Evolutionary conservation across 2,113 vertebrate species (phyloP).

Genomic region (Cyphomyrus discorhynchus): DNA sequence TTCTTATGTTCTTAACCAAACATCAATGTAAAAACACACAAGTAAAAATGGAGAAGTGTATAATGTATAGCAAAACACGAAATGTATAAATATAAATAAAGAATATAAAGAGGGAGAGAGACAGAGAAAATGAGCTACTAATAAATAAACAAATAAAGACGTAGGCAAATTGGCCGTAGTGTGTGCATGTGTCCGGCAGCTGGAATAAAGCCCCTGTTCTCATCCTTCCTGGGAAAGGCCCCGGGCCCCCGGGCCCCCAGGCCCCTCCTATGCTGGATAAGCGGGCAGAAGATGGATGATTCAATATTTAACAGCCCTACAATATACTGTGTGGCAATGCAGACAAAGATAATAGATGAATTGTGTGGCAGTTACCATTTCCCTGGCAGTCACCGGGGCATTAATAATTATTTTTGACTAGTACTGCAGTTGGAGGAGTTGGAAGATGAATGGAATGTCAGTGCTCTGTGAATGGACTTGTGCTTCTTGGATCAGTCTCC

Average conservation of each 20-base stretch:
- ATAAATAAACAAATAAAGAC: not conserved
- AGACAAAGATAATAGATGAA: not conserved
- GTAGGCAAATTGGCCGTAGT: not conserved
- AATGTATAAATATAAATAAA: not conserved
- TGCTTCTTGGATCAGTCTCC: not conserved
- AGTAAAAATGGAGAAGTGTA: no score
- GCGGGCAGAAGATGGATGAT: not conserved
- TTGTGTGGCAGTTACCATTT: not conserved
- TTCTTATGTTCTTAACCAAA: no score
- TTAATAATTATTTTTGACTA: not conserved
- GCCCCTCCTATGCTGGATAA: not conserved
- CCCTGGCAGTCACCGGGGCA: not conserved
- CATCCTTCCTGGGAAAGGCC: not conserved
- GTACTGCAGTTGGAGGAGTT: not conserved
- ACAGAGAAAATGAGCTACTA: not conserved
- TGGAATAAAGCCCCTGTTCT: not conserved
- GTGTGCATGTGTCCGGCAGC: not conserved
- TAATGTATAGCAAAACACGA: no score
- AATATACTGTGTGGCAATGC: not conserved
- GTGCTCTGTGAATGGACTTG: not conserved
- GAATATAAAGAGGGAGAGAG: not conserved
- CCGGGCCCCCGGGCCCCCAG: not conserved
- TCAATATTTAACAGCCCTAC: not conserved
- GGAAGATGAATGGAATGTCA: not conserved
- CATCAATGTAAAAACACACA: no score